phyloP scores from a whole-genome alignment of 2,888 invertebrate species.

The Halictus ligatus region DNA sequence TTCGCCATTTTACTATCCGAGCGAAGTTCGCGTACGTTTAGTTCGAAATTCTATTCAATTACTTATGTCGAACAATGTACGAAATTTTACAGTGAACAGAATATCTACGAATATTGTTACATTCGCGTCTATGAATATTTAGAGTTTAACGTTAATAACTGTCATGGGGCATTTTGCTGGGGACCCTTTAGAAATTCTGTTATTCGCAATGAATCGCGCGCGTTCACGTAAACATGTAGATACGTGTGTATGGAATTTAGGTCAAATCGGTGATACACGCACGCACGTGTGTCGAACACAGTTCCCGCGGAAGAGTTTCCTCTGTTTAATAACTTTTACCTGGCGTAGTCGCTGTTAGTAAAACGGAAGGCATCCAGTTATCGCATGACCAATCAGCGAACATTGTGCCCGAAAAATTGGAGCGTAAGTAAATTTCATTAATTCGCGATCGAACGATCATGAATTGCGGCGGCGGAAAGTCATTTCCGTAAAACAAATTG shows the following conservation, averaged over 20 bases:
- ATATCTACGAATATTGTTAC: neutral
- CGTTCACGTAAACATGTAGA: neutral
- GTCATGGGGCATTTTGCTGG: neutral
- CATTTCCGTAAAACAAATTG: slow-evolving; percentile 53
- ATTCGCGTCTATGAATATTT: neutral
- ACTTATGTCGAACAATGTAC: too few relatives aligned
- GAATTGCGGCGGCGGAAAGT: slow-evolving; percentile 41
- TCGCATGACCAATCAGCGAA: slow-evolving; percentile 48
- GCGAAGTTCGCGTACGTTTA: neutral
- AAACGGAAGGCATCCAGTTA: slow-evolving; percentile 35
- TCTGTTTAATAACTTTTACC: slow-evolving; percentile 42
- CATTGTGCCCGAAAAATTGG: slow-evolving; percentile 48
- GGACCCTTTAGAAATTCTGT: neutral
- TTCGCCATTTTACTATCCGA: too few relatives aligned
- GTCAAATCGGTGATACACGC: neutral
- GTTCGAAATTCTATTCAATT: neutral
- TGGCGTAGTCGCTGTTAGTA: slow-evolving; percentile 17
- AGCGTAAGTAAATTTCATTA: slow-evolving; percentile 61
- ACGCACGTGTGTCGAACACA: neutral
- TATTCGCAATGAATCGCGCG: neutral
- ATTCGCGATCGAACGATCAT: slow-evolving; percentile 55
- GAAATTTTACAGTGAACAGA: neutral
- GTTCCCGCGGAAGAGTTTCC: slow-evolving; percentile 28
- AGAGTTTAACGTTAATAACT: neutral
- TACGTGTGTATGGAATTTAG: neutral